phyloP scores from a whole-genome alignment of 2,888 invertebrate species.

The Zygaena filipendulae region DNA sequence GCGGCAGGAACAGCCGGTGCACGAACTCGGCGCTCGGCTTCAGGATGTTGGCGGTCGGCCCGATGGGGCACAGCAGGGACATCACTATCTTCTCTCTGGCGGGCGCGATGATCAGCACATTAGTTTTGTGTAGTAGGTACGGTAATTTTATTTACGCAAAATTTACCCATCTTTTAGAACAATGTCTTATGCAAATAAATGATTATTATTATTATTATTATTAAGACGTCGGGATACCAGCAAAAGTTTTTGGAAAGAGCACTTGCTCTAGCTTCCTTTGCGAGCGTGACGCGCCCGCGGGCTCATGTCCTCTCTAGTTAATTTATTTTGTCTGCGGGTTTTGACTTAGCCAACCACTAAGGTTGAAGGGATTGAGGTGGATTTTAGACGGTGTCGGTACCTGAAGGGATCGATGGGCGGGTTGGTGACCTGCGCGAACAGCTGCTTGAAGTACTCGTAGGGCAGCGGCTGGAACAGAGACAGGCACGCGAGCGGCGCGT shows the following conservation, averaged over 20 bases:
- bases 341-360: too few relatives aligned
- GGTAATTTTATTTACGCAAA: background rate
- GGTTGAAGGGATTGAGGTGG: too few relatives aligned
- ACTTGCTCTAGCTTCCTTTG: too few relatives aligned
- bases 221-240: too few relatives aligned
- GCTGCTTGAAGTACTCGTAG: conserved; percentile 98
- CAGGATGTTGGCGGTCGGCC: conserved; percentile 95
- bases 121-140: background rate
- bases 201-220: too few relatives aligned
- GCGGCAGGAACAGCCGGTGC: conserved; percentile 90
- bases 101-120: conserved; percentile 2
- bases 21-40: conserved; percentile 88
- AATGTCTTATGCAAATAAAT: too few relatives aligned
- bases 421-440: conserved; percentile 99
- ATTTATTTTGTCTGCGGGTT: too few relatives aligned
- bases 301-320: too few relatives aligned
- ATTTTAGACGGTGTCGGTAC: too few relatives aligned
- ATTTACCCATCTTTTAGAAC: too few relatives aligned
- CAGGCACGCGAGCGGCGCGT: conserved; percentile 96
- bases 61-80: conserved; percentile 97
- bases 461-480: conserved; percentile 94
- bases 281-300: too few relatives aligned
- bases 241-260: too few relatives aligned
- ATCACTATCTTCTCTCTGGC: conserved; percentile 96
- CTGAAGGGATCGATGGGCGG: conserved; percentile 99